These are phyloP conservation scores for Lasaia peninsularis DNA, from an alignment of 1,140 invertebrate genomes.

Conservation along the genomic window DNA sequence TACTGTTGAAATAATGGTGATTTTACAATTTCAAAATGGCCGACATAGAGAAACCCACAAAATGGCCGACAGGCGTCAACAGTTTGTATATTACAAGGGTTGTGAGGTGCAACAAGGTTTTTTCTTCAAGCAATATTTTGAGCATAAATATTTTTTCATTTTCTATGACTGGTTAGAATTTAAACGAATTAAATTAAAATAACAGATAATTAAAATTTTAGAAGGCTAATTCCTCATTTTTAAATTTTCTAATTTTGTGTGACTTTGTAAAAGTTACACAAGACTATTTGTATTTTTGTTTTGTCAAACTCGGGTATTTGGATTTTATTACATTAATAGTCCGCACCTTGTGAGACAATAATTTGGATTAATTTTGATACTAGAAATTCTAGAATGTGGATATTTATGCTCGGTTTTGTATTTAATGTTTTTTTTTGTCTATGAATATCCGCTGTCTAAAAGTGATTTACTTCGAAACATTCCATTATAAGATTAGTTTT, in stretches of 20 bases:
- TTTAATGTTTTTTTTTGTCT: not conserved
- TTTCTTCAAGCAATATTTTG: not conserved
- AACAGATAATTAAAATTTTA: too few relatives aligned
- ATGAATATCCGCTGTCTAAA: not conserved
- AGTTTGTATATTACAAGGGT: conserved; percentile 41
- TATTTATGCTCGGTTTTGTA: conserved; percentile 1
- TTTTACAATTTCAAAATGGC: not conserved
- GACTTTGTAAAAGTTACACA: too few relatives aligned
- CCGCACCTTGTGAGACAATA: not conserved
- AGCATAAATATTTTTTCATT: not conserved
- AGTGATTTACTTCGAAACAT: not conserved
- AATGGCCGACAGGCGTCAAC: not conserved
- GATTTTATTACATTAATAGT: too few relatives aligned
- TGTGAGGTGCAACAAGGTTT: conserved; percentile 23
- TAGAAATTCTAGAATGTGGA: not conserved
- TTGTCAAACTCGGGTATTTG: too few relatives aligned
- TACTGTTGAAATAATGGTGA: too few relatives aligned
- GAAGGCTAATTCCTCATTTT: too few relatives aligned
- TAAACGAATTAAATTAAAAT: too few relatives aligned
- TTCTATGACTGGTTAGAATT: not conserved
- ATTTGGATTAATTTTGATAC: not conserved
- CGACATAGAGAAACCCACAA: not conserved
- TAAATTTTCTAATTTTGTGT: not conserved
- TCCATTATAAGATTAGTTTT: not conserved
- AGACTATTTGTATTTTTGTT: too few relatives aligned